phyloP scores from a whole-genome alignment of 2,113 vertebrate species.

The Elaphurus davidianus region DNA sequence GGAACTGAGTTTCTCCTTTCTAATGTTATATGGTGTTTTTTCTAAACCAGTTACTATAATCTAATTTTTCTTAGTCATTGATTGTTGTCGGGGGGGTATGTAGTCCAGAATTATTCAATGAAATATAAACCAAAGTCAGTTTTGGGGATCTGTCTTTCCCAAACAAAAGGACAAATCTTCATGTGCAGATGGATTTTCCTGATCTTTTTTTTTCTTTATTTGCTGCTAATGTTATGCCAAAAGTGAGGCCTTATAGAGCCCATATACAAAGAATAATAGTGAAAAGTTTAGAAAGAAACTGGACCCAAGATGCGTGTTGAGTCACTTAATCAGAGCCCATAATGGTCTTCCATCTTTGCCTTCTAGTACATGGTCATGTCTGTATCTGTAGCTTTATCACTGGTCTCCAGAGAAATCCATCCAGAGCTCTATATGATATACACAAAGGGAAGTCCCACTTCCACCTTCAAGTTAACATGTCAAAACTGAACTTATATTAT shows the following conservation, averaged over 20 bases:
- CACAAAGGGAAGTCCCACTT: neutral
- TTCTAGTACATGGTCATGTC: neutral
- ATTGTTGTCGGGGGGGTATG: neutral
- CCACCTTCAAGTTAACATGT: neutral
- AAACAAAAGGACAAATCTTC: neutral
- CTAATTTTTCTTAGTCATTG: neutral
- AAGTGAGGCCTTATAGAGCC: neutral
- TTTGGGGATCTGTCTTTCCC: neutral
- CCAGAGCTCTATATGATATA: neutral
- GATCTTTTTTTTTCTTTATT: neutral
- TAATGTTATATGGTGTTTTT: neutral
- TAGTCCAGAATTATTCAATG: neutral
- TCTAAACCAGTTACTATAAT: neutral
- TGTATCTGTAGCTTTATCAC: neutral
- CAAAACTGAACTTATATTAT: neutral
- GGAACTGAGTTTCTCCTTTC: neutral
- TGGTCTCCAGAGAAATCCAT: neutral
- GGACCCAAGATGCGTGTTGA: neutral
- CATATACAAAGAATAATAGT: neutral
- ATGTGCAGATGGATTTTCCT: neutral
- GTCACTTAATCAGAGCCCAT: neutral
- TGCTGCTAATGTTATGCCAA: neutral
- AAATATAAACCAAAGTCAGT: neutral
- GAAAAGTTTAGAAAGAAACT: neutral
- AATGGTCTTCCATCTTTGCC: neutral